phyloP scores from a whole-genome alignment of 2,888 invertebrate genomes.

The Gastracanthus pulcherrimus region DNA sequence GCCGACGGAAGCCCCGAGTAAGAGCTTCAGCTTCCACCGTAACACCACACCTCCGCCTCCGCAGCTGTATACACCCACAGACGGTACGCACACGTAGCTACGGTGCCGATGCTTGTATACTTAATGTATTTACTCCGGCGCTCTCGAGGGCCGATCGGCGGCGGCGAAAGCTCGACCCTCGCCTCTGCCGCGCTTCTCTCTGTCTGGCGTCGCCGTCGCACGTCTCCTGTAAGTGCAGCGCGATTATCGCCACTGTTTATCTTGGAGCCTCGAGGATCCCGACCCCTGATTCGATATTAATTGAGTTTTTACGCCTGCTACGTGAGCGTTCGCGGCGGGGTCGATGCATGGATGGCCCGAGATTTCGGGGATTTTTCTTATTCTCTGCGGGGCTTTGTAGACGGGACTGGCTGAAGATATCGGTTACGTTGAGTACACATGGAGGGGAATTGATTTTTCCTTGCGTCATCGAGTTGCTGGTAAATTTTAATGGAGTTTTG shows the following conservation, averaged over 20 bases:
- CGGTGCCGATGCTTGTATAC: not conserved
- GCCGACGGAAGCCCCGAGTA: no score
- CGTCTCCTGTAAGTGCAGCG: slow-evolving; percentile 30
- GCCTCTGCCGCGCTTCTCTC: not conserved
- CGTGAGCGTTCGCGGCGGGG: not conserved
- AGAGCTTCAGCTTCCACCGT: not conserved
- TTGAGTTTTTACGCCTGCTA: slow-evolving; percentile 47
- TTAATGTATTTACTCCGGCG: slow-evolving; percentile 44
- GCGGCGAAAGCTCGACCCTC: not conserved
- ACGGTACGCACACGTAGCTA: not conserved
- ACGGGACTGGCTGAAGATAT: not conserved
- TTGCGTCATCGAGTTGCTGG: not conserved
- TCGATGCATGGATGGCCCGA: not conserved
- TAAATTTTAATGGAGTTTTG: slow-evolving; percentile 14
- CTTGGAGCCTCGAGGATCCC: slow-evolving; percentile 1
- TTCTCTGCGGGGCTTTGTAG: not conserved
- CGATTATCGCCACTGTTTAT: slow-evolving; percentile 44
- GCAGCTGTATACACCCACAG: not conserved
- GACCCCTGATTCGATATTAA: slow-evolving; percentile 50
- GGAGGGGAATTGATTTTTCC: slow-evolving; percentile 18
- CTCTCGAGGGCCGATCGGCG: not conserved
- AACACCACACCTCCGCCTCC: not conserved
- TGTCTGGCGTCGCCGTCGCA: no score
- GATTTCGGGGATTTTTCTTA: not conserved
- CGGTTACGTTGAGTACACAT: not conserved